Evolutionary conservation across 2,797 vertebrate species (phyloP), one percentile per base, ranked within the genome.

Genomic region (Phoebastria nigripes): DNA sequence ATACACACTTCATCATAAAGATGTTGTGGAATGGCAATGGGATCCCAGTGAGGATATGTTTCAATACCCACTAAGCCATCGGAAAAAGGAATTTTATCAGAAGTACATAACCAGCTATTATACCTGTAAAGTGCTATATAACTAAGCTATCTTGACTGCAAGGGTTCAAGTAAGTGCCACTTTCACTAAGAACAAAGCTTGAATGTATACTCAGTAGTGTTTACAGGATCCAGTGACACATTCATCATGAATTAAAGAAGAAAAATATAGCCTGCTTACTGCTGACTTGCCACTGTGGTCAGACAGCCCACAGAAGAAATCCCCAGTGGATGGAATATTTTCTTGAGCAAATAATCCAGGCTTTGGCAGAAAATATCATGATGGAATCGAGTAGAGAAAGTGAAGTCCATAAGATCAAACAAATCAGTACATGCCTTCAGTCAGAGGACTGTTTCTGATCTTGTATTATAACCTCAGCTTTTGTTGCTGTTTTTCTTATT

Each of bases 131-230:
- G 98, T 98, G 97, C 98, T 98, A 96, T 97, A 73, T 96, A 95
- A 95, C 83, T 86, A 94, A 97, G 85, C 62, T 96, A 88, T 96
- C 88, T 97, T 96, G 97, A 97, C 96, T 97, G 94, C 92, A 98
- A 98, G 94, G 89, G 83, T 98, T 97, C 92, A 95, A 98, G 96
- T 96, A 98, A 98, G 98, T 98, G 98, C 98, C 98, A 98, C 96
- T 98, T 98, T 97, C 94, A 97, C 88, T 95, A 96, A 97, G 96
- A 97, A 95, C 81, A 98, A 97, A 98, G 94, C 96, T 94, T 98
- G 98, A 98, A 98, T 98, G 97, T 98, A 98, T 98, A 96, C 93
- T 97, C 94, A 90, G 82, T 97, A 97, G 97, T 98, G 98, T 98
- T 98, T 98, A 98, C 98, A 98, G 97, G 95, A 97, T 95, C 94